Evolutionary conservation across 2,113 vertebrate genomes (phyloP), one percentile per base, ranked within the genome.

Genomic region (Lonchura striata): DNA sequence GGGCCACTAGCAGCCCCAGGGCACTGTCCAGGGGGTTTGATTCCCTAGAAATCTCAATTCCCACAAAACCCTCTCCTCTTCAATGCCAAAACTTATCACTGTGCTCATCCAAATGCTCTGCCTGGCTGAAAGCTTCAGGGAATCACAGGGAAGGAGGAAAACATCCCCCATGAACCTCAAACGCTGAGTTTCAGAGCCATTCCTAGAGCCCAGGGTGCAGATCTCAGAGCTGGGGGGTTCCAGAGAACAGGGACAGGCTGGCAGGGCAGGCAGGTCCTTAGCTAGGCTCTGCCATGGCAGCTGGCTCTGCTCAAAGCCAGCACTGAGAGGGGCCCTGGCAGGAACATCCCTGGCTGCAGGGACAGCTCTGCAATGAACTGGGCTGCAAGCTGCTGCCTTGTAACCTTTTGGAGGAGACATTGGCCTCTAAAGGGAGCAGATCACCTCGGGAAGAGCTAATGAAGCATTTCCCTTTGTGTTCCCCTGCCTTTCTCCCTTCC

Each of bases 41-140:
- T 49, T 74, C 46, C 76, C 59, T 27, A 50, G 28, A 77, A 25
- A 72, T 8, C 80, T 70, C 25, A 21, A 30, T 28, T 88, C n/a
- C n/a, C 25, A 80, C 27, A 59, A 90, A 86, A 17, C 3, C 5
- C 0, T 0, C 20, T 66, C 13, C n/a, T 80, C 30, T 42, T 17
- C 94, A 31, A 6, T 11, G 46, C 66, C 6, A 8, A 31, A 66
- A 46, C 13, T 27, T 11, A 35, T 2, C 0, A 3, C 33, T 11
- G 3, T 3, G 23, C 27, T 81, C 68, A 41, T 28, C 35, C 0
- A 0, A 42, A 54, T 0, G 52, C 53, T 82, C 28, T 3, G 27
- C 22, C 19, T 50, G 41, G 47, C 31, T 71, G 69, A 46, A 84
- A 80, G 52, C 70, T 60, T 64, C 3, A 3, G 21, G 46, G 33